Evolutionary conservation across 1,140 invertebrate species (phyloP).

Genomic region (Sminthurides bifidus): DNA sequence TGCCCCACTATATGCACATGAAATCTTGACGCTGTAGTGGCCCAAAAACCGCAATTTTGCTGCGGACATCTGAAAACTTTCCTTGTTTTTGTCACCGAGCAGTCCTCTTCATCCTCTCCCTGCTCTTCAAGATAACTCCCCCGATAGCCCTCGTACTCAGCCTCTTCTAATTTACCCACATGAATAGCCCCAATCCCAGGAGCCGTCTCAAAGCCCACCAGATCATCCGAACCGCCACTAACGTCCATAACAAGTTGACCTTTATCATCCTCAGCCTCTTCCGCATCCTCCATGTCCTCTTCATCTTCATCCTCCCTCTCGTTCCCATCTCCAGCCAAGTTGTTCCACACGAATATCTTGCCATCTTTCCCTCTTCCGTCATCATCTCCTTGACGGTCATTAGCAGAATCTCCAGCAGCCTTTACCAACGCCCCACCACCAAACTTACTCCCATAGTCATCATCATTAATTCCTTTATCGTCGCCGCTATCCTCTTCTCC

Average conservation of each 20-base stretch:
- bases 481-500: slow-evolving; percentile 34
- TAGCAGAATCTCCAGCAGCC: not conserved
- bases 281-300: slow-evolving; percentile 7
- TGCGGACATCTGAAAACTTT: slow-evolving; percentile 79
- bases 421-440: not conserved
- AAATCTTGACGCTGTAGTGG: slow-evolving; percentile 73
- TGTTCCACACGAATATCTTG: slow-evolving; percentile 21
- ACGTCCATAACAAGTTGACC: slow-evolving; percentile 54
- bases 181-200: slow-evolving; percentile 42
- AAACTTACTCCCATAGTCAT: slow-evolving; percentile 22
- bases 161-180: slow-evolving; percentile 18
- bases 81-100: slow-evolving; percentile 37
- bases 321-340: slow-evolving; percentile 20
- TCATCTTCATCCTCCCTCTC: slow-evolving; percentile 31
- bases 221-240: slow-evolving; percentile 19
- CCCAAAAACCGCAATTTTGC: slow-evolving; percentile 66
- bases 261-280: slow-evolving; percentile 7
- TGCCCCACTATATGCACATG: slow-evolving; percentile 86
- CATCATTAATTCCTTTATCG: slow-evolving; percentile 32
- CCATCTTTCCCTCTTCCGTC: slow-evolving; percentile 33
- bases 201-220: slow-evolving; percentile 42
- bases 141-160: slow-evolving; percentile 13
- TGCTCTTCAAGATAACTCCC: not conserved
- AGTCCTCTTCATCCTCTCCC: slow-evolving; percentile 8
- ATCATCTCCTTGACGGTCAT: slow-evolving; percentile 36